Base-by-base conservation (phyloP, 1,140 invertebrate species). In the Lethrus apterus region DNA sequence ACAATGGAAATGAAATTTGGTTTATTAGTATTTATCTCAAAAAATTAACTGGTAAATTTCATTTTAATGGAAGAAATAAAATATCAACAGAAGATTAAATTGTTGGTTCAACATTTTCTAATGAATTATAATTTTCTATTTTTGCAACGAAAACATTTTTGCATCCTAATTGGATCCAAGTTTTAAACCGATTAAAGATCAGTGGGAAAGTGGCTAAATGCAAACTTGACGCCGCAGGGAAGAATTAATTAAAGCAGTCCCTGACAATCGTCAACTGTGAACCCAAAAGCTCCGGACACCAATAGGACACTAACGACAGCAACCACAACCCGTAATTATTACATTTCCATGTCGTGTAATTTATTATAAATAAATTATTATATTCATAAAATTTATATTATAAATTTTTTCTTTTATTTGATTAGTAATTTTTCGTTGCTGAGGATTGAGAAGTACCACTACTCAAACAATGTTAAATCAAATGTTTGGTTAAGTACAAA, bases 201-300 rank as follows among this genome's bases (percentile, higher is more conserved):
- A 38, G 35, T 38, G 35, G 35, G 35, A 21, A 10, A 38, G 19
- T 38, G n/a, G 18, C 35, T 38, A 38, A 38, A 21, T 38, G 35
- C 35, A 38, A 38, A 38, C 35, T n/a, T 9, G 24, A 18, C 35
- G 14, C 10, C 14, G 35, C 24, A 38, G 35, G 35, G 35, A 38
- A 38, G 35, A 38, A 38, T 38, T 38, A 38, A 38, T 38, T 38
- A 38, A 38, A 38, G 18, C 35, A 18, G 35, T 38, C 24, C 14
- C 35, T 21, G 35, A 38, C 24, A 21, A 38, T 38, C 20, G 24
- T 38, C 35, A 38, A 21, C 24, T 38, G 35, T 21, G 18, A 13
- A 19, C 18, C 24, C 8, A 17, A 21, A 23, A 38, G 24, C 19
- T 38, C 35, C 4, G 35, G 8, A 4, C 35, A 2, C 24, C 35